phyloP scores from a whole-genome alignment of 2,888 invertebrate species.

The Napeogenes inachia region DNA sequence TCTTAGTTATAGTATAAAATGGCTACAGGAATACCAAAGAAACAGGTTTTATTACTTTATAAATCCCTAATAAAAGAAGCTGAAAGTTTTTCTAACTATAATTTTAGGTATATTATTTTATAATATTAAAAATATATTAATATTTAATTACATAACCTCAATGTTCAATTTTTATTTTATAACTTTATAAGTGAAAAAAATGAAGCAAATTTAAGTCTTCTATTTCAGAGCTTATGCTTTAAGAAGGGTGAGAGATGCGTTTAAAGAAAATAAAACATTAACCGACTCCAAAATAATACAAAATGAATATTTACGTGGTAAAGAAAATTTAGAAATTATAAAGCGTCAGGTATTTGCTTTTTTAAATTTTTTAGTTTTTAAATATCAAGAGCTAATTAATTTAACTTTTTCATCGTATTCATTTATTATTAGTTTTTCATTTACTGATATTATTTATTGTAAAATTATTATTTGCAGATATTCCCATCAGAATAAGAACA shows the following conservation, averaged over 20 bases:
- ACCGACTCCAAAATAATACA: constrained; percentile 75
- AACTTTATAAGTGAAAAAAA: too few relatives aligned
- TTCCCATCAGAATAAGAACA: too few relatives aligned
- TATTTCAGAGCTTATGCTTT: constrained; percentile 83
- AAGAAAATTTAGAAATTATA: constrained; percentile 81
- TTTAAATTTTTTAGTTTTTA: neutral
- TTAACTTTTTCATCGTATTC: too few relatives aligned
- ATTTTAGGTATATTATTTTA: constrained; percentile 81
- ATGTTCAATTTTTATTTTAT: constrained; percentile 17
- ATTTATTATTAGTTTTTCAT: too few relatives aligned
- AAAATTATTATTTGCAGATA: too few relatives aligned
- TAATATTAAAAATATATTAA: constrained; percentile 22
- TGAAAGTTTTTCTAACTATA: constrained; percentile 86
- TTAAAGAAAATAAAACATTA: constrained; percentile 80
- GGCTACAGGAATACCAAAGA: constrained; percentile 52
- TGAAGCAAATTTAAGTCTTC: too few relatives aligned
- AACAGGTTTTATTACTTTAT: constrained; percentile 82
- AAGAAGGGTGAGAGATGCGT: constrained; percentile 83
- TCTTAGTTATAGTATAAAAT: constrained; percentile 39
- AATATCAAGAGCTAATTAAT: too few relatives aligned
- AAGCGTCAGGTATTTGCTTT: constrained; percentile 82
- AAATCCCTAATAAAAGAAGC: constrained; percentile 85
- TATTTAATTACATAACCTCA: constrained; percentile 51
- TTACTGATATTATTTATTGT: too few relatives aligned
- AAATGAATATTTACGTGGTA: constrained; percentile 77